Evolutionary conservation across 2,797 vertebrate species (phyloP).

Genomic region (Scleropages formosus): DNA sequence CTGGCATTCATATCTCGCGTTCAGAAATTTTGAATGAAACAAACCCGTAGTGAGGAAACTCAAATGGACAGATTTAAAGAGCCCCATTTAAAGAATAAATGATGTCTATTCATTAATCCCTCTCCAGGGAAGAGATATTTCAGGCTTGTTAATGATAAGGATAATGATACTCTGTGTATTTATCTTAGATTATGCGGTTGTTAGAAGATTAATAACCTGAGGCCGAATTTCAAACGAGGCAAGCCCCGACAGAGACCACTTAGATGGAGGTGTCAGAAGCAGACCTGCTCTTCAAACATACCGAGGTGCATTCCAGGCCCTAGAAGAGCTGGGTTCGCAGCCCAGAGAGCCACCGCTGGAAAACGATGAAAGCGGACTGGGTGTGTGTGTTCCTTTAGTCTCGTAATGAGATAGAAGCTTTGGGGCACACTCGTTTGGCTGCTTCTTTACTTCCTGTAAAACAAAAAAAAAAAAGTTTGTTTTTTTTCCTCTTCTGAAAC

Average conservation of each 20-base stretch:
- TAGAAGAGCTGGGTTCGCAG: slow-evolving; percentile 41
- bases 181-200: slow-evolving; percentile 80
- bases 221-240: slow-evolving; percentile 84
- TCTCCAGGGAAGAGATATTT: slow-evolving; percentile 53
- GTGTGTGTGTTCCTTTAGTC: slow-evolving; percentile 80
- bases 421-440: slow-evolving; percentile 80
- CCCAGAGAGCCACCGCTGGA: not conserved
- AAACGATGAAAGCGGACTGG: slow-evolving; percentile 31
- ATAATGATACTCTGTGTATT: slow-evolving; percentile 77
- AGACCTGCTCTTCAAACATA: slow-evolving; percentile 81
- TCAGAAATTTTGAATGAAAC: slow-evolving; percentile 49
- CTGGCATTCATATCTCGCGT: no score
- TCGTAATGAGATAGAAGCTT: slow-evolving; percentile 84
- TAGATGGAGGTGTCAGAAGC: slow-evolving; percentile 76
- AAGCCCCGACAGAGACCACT: slow-evolving; percentile 80
- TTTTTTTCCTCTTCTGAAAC: slow-evolving; percentile 45
- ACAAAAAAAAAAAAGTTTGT: slow-evolving; percentile 53
- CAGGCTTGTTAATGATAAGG: slow-evolving; percentile 71
- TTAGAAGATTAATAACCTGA: slow-evolving; percentile 82
- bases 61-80: slow-evolving; percentile 23
- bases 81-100: slow-evolving; percentile 21
- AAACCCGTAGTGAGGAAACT: slow-evolving; percentile 33
- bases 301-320: slow-evolving; percentile 77
- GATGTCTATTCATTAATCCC: slow-evolving; percentile 38
- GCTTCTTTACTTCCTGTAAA: slow-evolving; percentile 80